Evolutionary conservation across 2,797 vertebrate genomes (phyloP), one percentile per base, ranked within the genome.

Genomic region (Lophius americanus): DNA sequence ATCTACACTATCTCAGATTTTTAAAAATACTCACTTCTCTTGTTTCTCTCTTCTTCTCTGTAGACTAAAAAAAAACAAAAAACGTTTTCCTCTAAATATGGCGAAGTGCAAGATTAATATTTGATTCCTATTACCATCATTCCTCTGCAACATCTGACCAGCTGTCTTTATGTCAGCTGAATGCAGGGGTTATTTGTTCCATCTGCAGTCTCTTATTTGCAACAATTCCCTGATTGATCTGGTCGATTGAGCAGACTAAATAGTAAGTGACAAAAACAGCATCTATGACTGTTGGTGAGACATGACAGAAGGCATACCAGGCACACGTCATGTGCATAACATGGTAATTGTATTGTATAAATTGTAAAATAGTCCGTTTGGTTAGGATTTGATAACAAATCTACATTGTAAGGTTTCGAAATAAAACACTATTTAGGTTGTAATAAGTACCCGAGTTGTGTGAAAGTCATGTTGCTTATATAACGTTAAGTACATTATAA

Each of bases 141-240:
- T 76, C 70, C 71, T 48, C 39, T 43, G 42, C 46, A 78, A 42
- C 55, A 75, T 54, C 51, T 75, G 52, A 74, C 70, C 64, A 76
- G 69, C n/a, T 38, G 23, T 39, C 36, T 49, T 47, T 44, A 70
- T 12, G 51, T n/a, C 53, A 50, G 57, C 69, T 77, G 64, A 70
- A 73, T 50, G 69, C 49, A 48, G 55, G 51, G 58, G 65, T 63
- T 71, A 53, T 10, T 23, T 47, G 12, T 48, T 63, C 54, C 49
- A 42, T 76, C 60, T 69, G 63, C 61, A 57, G 37, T 32, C 73
- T 82, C 66, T 69, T 64, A 79, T 77, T 76, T 73, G 47, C n/a
- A 49, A 7, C 47, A 49, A 6, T 2, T 23, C 47, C n/a, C 23
- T 13, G n/a, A 23, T 23, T 43, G 9, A 49, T 23, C 47, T 49